phyloP scores from a whole-genome alignment of 2,113 vertebrate genomes.

The Raja brachyura region DNA sequence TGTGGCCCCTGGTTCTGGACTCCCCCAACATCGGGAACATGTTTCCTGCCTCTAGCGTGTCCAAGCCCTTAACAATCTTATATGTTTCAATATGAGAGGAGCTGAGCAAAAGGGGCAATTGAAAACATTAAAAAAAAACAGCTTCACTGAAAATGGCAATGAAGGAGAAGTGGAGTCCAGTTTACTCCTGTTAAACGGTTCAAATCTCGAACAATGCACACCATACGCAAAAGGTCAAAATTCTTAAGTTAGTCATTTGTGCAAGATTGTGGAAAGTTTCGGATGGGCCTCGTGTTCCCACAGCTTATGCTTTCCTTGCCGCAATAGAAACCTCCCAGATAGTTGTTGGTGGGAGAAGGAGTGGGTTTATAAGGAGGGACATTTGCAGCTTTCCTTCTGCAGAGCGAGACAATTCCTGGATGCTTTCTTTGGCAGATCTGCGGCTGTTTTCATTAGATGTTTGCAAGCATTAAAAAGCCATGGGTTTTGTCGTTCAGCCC shows the following conservation, averaged over 20 bases:
- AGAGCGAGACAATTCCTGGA: slow-evolving; percentile 36
- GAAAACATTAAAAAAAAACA: background rate
- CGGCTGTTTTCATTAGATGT: slow-evolving; percentile 27
- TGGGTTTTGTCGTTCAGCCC: background rate
- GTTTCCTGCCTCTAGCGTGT: too few species aligned
- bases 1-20: too few species aligned
- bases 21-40: too few species aligned
- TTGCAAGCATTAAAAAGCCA: background rate
- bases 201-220: background rate
- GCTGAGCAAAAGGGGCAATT: background rate
- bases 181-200: background rate
- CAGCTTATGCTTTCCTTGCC: slow-evolving; percentile 23
- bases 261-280: background rate
- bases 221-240: background rate
- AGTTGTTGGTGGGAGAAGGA: slow-evolving; percentile 25
- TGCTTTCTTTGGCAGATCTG: slow-evolving; percentile 38
- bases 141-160: background rate
- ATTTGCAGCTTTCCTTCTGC: slow-evolving; percentile 32
- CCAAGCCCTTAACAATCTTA: too few species aligned
- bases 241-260: slow-evolving; percentile 8
- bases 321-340: slow-evolving; percentile 26
- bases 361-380: slow-evolving; percentile 21
- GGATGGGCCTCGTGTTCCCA: background rate
- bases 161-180: background rate
- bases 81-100: background rate